phyloP scores from a whole-genome alignment of 2,888 invertebrate genomes.

The Hesperia comma region DNA sequence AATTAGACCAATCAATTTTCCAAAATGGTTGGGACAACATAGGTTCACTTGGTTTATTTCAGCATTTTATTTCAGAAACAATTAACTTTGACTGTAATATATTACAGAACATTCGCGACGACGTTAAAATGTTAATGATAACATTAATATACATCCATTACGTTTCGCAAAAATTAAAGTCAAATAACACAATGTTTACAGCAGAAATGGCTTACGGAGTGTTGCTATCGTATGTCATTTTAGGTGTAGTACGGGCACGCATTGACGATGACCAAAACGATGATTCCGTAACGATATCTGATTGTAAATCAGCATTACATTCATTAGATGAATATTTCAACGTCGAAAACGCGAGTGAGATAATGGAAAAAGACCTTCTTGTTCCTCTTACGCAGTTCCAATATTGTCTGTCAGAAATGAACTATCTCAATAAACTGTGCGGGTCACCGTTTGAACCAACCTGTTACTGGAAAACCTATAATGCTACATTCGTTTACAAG shows the following conservation, averaged over 20 bases:
- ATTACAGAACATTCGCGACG: constrained; percentile 45
- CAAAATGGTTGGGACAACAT: constrained; percentile 19
- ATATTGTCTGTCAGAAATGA: constrained; percentile 51
- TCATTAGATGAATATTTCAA: constrained; percentile 44
- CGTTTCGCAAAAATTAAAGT: constrained; percentile 44
- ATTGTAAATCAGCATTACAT: constrained; percentile 42
- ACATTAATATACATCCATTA: constrained; percentile 52
- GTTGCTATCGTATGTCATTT: constrained; percentile 50
- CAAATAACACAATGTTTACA: background rate
- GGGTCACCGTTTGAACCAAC: constrained; percentile 48
- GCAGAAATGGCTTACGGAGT: constrained; percentile 46
- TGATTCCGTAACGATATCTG: constrained; percentile 35
- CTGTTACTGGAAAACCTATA: constrained; percentile 49
- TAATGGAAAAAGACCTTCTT: constrained; percentile 28
- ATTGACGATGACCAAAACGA: constrained; percentile 15
- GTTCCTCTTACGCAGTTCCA: constrained; percentile 43
- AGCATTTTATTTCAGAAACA: constrained; percentile 21
- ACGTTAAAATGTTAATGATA: constrained; percentile 50
- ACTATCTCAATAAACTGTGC: constrained; percentile 55
- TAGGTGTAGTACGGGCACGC: constrained; percentile 44
- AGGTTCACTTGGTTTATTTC: constrained; percentile 4
- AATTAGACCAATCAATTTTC: background rate
- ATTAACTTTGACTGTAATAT: constrained; percentile 37
- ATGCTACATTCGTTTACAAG: constrained; percentile 54
- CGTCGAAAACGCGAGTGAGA: constrained; percentile 24